A percentile compares a stretch with the other conserved stretches of the same genome.
phyloP scores from a whole-genome alignment of 2,113 vertebrate species.

The Triplophysa tibetana region DNA sequence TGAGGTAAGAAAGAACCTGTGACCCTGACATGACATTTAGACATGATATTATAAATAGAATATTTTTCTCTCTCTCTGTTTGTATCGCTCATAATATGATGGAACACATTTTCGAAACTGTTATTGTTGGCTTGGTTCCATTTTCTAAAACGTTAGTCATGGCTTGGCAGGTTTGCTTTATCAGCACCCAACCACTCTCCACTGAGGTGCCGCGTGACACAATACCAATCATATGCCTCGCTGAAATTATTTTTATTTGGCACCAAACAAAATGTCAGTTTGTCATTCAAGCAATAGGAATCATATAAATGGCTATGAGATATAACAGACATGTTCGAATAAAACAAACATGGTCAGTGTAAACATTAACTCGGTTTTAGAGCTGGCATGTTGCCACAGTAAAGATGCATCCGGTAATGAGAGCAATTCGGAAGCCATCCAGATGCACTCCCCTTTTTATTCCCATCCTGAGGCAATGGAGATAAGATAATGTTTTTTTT shows the following conservation, averaged over 20 bases:
- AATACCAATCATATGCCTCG: not conserved
- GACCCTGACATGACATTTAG: not conserved
- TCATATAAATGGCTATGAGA: not conserved
- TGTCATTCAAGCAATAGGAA: not conserved
- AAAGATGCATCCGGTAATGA: constrained; percentile 1
- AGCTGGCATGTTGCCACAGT: not conserved
- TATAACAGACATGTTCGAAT: not conserved
- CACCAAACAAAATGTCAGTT: not conserved
- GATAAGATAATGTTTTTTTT: constrained; percentile 55
- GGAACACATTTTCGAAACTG: not conserved
- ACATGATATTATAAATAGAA: not conserved
- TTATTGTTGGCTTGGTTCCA: not conserved
- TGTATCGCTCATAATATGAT: not conserved
- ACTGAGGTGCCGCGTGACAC: constrained; percentile 4
- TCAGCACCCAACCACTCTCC: constrained; percentile 9
- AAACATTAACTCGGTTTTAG: constrained; percentile 1
- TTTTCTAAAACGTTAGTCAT: not conserved
- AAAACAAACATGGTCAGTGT: not conserved
- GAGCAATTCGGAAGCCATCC: not conserved
- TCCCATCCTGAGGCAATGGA: constrained; percentile 40
- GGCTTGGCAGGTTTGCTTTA: constrained; percentile 1
- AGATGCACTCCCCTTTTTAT: not conserved
- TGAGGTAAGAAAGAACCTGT: no score
- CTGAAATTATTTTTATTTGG: not conserved
- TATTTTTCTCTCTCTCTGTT: not conserved